Base-by-base conservation (phyloP, 2,888 invertebrate species). In the Campopleginae sp. region DNA sequence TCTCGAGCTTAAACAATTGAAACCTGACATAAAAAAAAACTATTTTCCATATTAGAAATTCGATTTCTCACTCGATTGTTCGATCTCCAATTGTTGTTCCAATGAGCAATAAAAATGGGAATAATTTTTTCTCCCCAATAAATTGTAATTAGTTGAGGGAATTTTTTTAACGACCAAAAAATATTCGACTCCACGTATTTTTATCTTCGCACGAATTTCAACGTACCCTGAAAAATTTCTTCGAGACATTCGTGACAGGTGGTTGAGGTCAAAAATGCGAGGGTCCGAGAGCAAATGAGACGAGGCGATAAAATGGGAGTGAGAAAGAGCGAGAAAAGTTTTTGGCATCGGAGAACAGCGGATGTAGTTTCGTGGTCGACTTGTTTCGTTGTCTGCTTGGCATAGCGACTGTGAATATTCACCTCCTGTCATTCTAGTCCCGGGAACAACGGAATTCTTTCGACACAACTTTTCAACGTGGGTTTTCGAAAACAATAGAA, bases 321-420 rank as follows among this genome's bases (percentile, higher is more conserved):
- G 44, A 44, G 58, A 61, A 5, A 89, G 84, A 88, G 87, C 86
- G 89, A 87, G 88, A 89, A 88, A 80, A 84, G 75, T 27, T 71
- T 71, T 71, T 58, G 68, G 68, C 75, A 70, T 74, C 66, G 84
- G 86, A 88, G 88, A 88, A 89, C 88, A 89, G 89, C 93, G 93
- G 93, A 93, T 93, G 92, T 93, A 91, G 91, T 93, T 93, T 93
- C 92, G 93, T 92, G 93, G 92, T 93, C 92, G 93, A 92, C 91
- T 93, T 92, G 89, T 90, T 92, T 92, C 90, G 90, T 88, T 90
- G 84, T 82, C 84, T 72, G 84, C 85, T 76, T 79, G 79, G 51
- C 58, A 58, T 72, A 84, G 38, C 72, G 72, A 74, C 82, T 82
- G 84, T 87, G 71, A 44, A 86, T 87, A 72, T 70, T 74, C 75